Base-by-base conservation (phyloP, 2,113 vertebrate genomes). In the Gambusia holbrooki region DNA sequence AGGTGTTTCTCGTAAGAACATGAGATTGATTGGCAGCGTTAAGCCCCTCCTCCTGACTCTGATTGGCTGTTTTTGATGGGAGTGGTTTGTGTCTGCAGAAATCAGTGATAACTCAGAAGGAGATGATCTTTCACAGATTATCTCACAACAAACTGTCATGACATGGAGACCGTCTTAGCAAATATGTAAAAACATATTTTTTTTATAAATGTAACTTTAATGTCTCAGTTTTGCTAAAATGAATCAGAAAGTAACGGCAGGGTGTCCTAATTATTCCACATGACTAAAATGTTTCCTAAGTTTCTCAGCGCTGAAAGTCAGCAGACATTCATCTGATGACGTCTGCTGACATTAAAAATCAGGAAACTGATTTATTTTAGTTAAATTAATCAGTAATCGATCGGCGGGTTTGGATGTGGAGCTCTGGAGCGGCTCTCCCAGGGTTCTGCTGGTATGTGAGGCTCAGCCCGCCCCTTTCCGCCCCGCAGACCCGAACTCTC, bases 391-490 rank as follows among this genome's bases (percentile, higher is more conserved):
- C 17, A 58, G 8, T 25, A 2, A 10, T 58, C 6, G 22, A 10
- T 9, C 8, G 51, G 10, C 22, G 17, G 22, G 22, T 58, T 54
- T n/a, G 8, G 51, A 25, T 10, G 51, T n/a, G 10, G 2, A 54
- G 58, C 62, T 73, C 27, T 22, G 28, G 40, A 17, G 79, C 48
- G 74, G 60, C 66, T 71, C 12, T 62, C 51, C 65, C 15, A 66
- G 61, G 70, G 45, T 42, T 42, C 40, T 42, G 40, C 12, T 42
- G 40, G 40, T 42, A 42, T 42, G 12, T 77, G 74, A 66, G 64
- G 64, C 62, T n/a, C 35, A 35, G 29, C 71, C 90, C 91, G 83
- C 91, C 90, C 90, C 89, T 63, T 82, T 72, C 83, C 70, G 78
- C 83, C 81, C 63, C 67, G 1, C 87, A 51, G 68, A 78, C 64